Base-by-base conservation (phyloP, 2,888 invertebrate genomes). In the Tigriopus californicus region DNA sequence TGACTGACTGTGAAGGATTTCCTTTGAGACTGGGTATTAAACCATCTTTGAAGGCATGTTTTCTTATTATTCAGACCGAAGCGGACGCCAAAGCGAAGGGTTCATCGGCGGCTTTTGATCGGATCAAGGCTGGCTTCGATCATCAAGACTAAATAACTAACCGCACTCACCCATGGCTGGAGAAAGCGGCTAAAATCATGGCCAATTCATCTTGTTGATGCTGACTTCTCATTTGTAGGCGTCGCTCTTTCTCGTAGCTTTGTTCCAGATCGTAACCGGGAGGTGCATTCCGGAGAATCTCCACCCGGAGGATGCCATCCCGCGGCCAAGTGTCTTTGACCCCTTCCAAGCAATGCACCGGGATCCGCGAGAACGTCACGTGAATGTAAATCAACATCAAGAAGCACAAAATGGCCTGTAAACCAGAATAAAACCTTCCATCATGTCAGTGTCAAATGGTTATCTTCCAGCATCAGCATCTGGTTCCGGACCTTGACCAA, bases 311-410 rank as follows among this genome's bases (percentile, higher is more conserved):
- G 64, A 98, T 89, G 4, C 97, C 97, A 72, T 92, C 88, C 62
- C 89, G 76, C 0, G 97, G 95, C 97, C 97, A 98, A 12, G 83
- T 80, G 64, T 83, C 79, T 68, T 83, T 80, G 41, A 92, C 80
- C 70, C 87, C 82, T 69, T 88, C 82, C 65, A 98, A 76, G 71
- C 98, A 98, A 66, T 89, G 89, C 59, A 89, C 86, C 8, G 95
- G 92, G 62, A 88, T 81, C 67, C 87, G 80, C 51, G 91, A 88
- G 72, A 95, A 94, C 63, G 86, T 85, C 70, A 89, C 80, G 70
- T 98, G 98, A 68, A 98, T 90, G 71, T 97, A 97, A 53, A 87
- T 83, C 66, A 97, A 76, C 55, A 91, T 83, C 68, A 87, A 85
- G 72, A 98, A 85, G 58, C 91, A 87, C 58, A 81, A 69, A 64